Conservation (phyloP, 2,797 vertebrate genomes). For the Sebastes glaucus region DNA sequence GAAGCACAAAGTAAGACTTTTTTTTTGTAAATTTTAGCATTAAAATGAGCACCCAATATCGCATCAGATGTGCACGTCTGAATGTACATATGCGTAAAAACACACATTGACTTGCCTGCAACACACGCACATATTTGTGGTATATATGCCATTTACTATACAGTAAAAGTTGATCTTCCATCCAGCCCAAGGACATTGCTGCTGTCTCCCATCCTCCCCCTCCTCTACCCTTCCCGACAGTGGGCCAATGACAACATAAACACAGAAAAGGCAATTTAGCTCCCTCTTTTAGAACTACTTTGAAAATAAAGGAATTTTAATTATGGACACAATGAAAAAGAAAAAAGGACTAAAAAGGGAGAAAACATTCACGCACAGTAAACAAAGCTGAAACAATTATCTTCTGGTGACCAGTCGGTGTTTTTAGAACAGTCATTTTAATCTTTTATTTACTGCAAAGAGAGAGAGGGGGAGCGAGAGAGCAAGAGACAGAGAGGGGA, state of each 20-base stretch:
- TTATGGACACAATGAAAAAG: slow-evolving; percentile 87
- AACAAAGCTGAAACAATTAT: slow-evolving; percentile 95
- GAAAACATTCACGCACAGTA: slow-evolving; percentile 93
- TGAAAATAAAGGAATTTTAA: slow-evolving; percentile 91
- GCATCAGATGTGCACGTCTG: slow-evolving; percentile 5
- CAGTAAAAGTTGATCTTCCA: slow-evolving; percentile 80
- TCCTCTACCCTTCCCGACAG: slow-evolving; percentile 75
- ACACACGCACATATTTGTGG: background rate
- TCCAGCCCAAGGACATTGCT: slow-evolving; percentile 82
- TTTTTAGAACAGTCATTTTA: slow-evolving; percentile 94
- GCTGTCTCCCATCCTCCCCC: slow-evolving; percentile 68
- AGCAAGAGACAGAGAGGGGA: slow-evolving; percentile 81
- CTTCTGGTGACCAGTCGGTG: slow-evolving; percentile 92
- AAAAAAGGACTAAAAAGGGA: slow-evolving; percentile 89
- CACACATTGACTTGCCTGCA: background rate
- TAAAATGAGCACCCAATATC: slow-evolving; percentile 23
- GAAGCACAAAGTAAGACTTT: slow-evolving; percentile 18
- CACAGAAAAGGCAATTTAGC: slow-evolving; percentile 87
- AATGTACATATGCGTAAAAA: slow-evolving; percentile 27
- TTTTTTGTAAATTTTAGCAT: slow-evolving; percentile 16
- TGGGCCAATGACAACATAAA: slow-evolving; percentile 84
- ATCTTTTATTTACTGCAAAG: slow-evolving; percentile 94
- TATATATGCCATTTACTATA: slow-evolving; percentile 45
- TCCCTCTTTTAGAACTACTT: slow-evolving; percentile 86
- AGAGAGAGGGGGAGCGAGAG: slow-evolving; percentile 78